A percentile compares a stretch with the other conserved stretches of the same genome.
phyloP scores from a whole-genome alignment of 1,140 invertebrate genomes.

The Drosophila kepulauana region DNA sequence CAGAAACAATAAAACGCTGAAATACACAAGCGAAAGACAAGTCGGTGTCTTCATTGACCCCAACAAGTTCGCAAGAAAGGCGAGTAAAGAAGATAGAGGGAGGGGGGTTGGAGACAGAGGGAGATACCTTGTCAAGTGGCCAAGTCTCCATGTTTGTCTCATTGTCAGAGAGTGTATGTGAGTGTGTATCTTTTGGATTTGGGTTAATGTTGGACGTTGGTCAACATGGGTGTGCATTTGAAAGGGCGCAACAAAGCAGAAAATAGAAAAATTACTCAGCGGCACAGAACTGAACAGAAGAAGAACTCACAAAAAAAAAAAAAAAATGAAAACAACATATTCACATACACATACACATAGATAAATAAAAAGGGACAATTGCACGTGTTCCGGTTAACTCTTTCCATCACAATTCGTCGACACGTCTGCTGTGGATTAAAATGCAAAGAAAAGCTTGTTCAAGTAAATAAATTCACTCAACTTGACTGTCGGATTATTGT shows the following conservation, averaged over 20 bases:
- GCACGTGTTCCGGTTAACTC: conserved; percentile 29
- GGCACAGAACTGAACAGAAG: conserved; percentile 44
- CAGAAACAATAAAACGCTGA: conserved; percentile 52
- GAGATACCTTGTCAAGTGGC: conserved; percentile 42
- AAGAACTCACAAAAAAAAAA: not conserved
- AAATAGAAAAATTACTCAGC: conserved; percentile 81
- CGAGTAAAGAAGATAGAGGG: not conserved
- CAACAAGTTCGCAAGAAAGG: not conserved
- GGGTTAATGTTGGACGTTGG: conserved; percentile 78
- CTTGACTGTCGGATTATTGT: not conserved
- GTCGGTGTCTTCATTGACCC: conserved; percentile 34
- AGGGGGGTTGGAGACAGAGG: not conserved
- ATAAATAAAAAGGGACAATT: conserved; percentile 57
- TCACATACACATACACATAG: conserved; percentile 1
- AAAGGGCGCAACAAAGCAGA: conserved; percentile 78
- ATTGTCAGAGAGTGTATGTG: conserved; percentile 31
- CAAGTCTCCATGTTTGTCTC: conserved; percentile 25
- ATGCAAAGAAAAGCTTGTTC: not conserved
- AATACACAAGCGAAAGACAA: conserved; percentile 32
- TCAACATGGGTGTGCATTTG: conserved; percentile 81
- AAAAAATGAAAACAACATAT: too few species aligned
- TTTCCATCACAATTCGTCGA: conserved; percentile 15
- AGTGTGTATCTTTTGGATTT: conserved; percentile 63
- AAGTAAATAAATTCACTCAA: conserved; percentile 3
- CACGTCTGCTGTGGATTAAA: conserved; percentile 3